Base-by-base conservation (phyloP, 2,888 invertebrate genomes). In the Callinectes sapidus region DNA sequence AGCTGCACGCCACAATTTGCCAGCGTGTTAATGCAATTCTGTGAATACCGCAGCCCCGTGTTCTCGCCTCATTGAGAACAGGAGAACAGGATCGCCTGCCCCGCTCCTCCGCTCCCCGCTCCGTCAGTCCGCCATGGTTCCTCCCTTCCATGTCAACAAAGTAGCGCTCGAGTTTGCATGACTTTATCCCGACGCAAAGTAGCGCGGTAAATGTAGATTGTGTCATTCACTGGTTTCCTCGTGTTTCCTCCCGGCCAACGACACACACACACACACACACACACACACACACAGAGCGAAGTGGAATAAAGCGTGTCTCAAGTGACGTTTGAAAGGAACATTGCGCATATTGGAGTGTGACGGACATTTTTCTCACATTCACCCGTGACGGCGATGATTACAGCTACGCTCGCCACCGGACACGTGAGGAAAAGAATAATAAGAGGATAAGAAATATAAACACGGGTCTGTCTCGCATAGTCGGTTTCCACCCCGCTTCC, bases 351-450 rank as follows among this genome's bases (percentile, higher is more conserved):
- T 81, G 16, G 81, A 81, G 81, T 81, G 32, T 81, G 81, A 81
- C 81, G 81, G 35, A 81, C 35, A 81, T 32, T 81, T 81, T 35
- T 35, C 81, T 35, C 81, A 35, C 81, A 81, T 81, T 81, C 35
- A 81, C 14, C 81, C 81, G 81, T 81, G 81, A 81, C 81, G 81
- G 81, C 81, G 81, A 81, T 81, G 81, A 81, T 81, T 81, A 81
- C 18, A 81, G 35, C 14, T 35, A 32, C 35, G 35, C 81, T 35
- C 81, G 35, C 81, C 81, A 81, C 35, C 81, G 35, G 81, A 81
- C 71, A 77, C 81, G 81, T 32, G 35, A 81, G 81, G 35, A 35
- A 81, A 81, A 81, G 71, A 71, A 71, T 71, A 71, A 71, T 71
- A 71, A 71, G n/a, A 71, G 71, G 13, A 81, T 32, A 81, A 35